phyloP scores from a whole-genome alignment of 2,113 vertebrate genomes.

The Saiga tatarica region DNA sequence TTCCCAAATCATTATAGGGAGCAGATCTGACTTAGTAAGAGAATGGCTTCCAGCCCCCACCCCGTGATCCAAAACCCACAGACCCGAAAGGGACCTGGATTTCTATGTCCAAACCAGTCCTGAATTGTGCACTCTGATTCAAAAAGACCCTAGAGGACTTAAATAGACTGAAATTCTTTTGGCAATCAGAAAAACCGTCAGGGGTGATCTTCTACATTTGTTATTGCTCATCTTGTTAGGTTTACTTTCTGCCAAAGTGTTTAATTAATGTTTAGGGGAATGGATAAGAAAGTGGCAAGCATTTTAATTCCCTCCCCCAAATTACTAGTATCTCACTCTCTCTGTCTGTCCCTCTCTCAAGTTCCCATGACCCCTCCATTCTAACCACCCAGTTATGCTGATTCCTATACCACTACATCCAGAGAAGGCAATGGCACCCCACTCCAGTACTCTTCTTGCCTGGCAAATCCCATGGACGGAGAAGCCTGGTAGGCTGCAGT shows the following conservation, averaged over 20 bases:
- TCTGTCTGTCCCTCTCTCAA: neutral
- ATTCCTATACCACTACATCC: neutral
- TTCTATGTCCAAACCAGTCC: neutral
- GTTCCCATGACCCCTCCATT: neutral
- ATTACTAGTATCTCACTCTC: neutral
- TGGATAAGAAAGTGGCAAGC: neutral
- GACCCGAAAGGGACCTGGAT: neutral
- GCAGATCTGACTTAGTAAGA: neutral
- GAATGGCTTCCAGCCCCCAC: neutral
- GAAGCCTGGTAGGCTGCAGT: too few relatives aligned
- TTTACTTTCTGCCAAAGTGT: conserved; percentile 19
- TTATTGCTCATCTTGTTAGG: neutral
- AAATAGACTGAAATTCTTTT: neutral
- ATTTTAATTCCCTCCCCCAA: neutral
- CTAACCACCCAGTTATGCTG: neutral
- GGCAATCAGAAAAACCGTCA: neutral
- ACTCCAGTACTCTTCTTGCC: too few relatives aligned
- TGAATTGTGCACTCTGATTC: neutral
- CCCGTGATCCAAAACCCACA: neutral
- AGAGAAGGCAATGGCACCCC: too few relatives aligned
- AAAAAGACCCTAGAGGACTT: neutral
- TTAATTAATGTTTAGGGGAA: conserved; percentile 24
- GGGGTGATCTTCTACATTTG: neutral
- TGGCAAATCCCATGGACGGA: too few relatives aligned
- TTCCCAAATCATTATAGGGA: neutral